phyloP scores from a whole-genome alignment of 2,888 invertebrate genomes.

The Drosophila rubida region DNA sequence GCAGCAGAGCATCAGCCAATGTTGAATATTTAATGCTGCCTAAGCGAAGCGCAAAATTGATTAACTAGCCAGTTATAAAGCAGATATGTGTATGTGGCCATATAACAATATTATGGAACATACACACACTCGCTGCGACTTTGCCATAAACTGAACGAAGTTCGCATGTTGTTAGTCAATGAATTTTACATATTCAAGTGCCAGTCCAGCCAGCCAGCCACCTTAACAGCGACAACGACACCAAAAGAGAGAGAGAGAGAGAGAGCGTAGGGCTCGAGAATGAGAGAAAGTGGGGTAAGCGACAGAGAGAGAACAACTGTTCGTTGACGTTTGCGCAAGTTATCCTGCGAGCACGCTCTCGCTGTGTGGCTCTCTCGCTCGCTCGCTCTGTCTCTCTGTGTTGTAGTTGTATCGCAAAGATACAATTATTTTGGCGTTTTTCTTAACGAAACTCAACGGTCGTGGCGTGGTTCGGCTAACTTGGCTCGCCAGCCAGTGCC shows the following conservation, averaged over 20 bases:
- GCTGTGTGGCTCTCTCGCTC: not conserved
- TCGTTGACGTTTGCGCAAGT: constrained; percentile 44
- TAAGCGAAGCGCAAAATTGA: constrained; percentile 20
- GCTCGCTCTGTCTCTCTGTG: not conserved
- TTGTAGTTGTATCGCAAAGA: constrained; percentile 50
- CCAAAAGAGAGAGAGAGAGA: not conserved
- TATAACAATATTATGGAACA: constrained; percentile 6
- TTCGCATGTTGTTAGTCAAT: constrained; percentile 77
- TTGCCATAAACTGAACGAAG: constrained; percentile 55
- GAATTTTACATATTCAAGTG: constrained; percentile 68
- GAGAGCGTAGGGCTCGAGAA: constrained; percentile 3
- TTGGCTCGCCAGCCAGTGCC: no score
- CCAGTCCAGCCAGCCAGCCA: constrained; percentile 7
- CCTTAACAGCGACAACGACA: not conserved
- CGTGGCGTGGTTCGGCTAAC: constrained; percentile 1
- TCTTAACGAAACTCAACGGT: constrained; percentile 58
- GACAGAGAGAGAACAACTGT: not conserved
- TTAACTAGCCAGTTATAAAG: constrained; percentile 20
- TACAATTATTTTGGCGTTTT: constrained; percentile 56
- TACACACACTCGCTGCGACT: constrained; percentile 14
- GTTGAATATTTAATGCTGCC: constrained; percentile 3
- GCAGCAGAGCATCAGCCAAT: not conserved
- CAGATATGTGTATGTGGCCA: not conserved
- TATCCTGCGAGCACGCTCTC: constrained; percentile 6
- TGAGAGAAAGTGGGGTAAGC: not conserved